Evolutionary conservation across 30 jellyfish, hydroid and myxozoan species (phyloP), one percentile per base, ranked within the genome.

Genomic region (Clytia hemisphaerica): DNA sequence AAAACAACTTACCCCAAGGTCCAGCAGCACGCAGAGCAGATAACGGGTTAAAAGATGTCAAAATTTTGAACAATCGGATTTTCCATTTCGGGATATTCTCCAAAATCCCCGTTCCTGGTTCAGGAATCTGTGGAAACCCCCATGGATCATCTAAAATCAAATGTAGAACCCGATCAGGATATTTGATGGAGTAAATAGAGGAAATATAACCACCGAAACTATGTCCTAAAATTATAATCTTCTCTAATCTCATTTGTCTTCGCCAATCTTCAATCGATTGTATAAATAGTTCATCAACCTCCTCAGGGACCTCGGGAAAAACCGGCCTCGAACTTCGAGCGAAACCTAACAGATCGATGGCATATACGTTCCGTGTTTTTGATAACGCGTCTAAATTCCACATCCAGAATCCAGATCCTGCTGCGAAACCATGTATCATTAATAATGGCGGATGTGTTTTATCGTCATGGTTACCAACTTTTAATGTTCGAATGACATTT

Each of bases 171-270:
- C 87, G 21, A 6, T 81, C 93, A 2, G 98, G 98, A 67, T 80
- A 74, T 64, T 67, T 61, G 27, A 82, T 58, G 15, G 98, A 78
- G 63, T 89, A 89, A 4, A 79, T 44, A 21, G 92, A 37, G 24
- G 95, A 89, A 49, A 89, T 60, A 50, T 80, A 89, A 40, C 98
- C 98, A n/a, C 98, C 93, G 59, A 89, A 89, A 28, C 98, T 93
- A 66, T 89, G 98, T 18, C 98, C 98, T 3, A 71, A 93, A 6
- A 89, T 27, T 4, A 81, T 65, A 18, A 89, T 65, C 4, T 76
- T 42, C 6, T 75, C 95, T 16, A 89, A 50, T 2, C 98, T 95
- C 10, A 89, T 92, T 24, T 90, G 85, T 49, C 68, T 87, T 48
- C 98, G 58, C 98, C 98, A 89, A 27, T 82, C 95, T 49, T 89